Base-by-base conservation (phyloP, 2,888 invertebrate genomes). In the Carcina quercana region DNA sequence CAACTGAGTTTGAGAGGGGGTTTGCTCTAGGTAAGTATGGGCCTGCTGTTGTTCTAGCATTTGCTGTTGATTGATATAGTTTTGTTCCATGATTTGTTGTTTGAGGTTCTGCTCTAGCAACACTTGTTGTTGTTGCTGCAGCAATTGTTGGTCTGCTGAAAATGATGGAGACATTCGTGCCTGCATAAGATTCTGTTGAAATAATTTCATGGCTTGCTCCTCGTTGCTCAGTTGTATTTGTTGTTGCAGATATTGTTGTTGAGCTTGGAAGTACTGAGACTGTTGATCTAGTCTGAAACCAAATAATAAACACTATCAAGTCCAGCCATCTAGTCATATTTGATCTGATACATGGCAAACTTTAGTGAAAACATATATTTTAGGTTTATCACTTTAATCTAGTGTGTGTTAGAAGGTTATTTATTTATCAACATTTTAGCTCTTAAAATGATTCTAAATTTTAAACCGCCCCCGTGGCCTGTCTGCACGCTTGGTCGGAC, bases 171-270 rank as follows among this genome's bases (percentile, higher is more conserved):
- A 78, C 47, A 80, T 74, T 34, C 85, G 56, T 22, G 80, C 76
- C 47, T 85, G 87, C 54, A 87, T 83, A 25, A 86, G 72, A 45
- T 86, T 86, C 43, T 87, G 86, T 40, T 87, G 87, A 20, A 88
- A 70, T 38, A 87, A 76, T 53, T 88, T 87, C 66, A 88, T 82
- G 24, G 85, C 78, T 28, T 85, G 75, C 43, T 85, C 83, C 35
- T 80, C 80, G 39, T 71, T 76, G 44, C 73, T 70, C 6, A 75
- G 78, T 47, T 86, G 85, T 47, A 86, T 78, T 48, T 86, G 72
- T 37, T 87, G 86, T 42, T 88, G 87, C 5, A 86, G 59, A 1
- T 74, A 61, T 34, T 78, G 78, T 40, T 84, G 83, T 36, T 85
- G 82, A 2, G 78, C 74, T 53, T 83, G 83, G 15, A 80, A 57